phyloP scores from a whole-genome alignment of 1,140 invertebrate genomes.

The Drosophila bipectinata region DNA sequence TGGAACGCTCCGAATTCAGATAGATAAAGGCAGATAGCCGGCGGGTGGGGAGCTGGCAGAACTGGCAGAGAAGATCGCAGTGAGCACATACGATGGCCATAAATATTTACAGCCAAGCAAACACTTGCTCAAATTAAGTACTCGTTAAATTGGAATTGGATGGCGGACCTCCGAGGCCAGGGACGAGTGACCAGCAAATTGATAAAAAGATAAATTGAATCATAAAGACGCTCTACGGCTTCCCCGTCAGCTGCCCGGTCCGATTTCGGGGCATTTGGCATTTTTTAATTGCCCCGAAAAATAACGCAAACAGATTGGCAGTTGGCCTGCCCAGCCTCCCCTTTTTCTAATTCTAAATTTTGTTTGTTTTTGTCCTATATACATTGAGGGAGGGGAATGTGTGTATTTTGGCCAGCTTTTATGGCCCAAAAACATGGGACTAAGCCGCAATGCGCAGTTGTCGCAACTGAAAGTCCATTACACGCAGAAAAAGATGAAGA shows the following conservation, averaged over 20 bases:
- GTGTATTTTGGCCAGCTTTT: conserved; percentile 31
- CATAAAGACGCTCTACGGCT: conserved; percentile 41
- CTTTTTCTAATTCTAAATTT: conserved; percentile 12
- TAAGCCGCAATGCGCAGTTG: conserved; percentile 59
- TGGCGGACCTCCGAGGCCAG: conserved; percentile 30
- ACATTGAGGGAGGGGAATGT: background rate
- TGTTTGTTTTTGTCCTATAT: conserved; percentile 10
- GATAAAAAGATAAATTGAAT: conserved; percentile 75
- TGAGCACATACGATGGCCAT: conserved; percentile 57
- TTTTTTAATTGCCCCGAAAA: conserved; percentile 51
- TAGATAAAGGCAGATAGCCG: conserved; percentile 17
- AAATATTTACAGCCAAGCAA: conserved; percentile 82
- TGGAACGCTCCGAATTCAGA: conserved; percentile 48
- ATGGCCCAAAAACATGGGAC: conserved; percentile 42
- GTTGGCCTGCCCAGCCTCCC: background rate
- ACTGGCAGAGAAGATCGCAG: conserved; percentile 4
- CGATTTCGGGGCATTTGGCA: conserved; percentile 29
- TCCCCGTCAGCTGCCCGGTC: conserved; percentile 2
- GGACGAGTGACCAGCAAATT: conserved; percentile 54
- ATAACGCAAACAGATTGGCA: conserved; percentile 46
- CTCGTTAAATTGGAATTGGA: conserved; percentile 80
- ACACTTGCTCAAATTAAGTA: conserved; percentile 82
- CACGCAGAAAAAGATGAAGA: background rate
- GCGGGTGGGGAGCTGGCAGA: background rate
- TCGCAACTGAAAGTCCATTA: conserved; percentile 21